A percentile compares a stretch with the other conserved stretches of the same genome.
Evolutionary conservation across 2,113 vertebrate genomes (phyloP).

Genomic region (Tyto alba): DNA sequence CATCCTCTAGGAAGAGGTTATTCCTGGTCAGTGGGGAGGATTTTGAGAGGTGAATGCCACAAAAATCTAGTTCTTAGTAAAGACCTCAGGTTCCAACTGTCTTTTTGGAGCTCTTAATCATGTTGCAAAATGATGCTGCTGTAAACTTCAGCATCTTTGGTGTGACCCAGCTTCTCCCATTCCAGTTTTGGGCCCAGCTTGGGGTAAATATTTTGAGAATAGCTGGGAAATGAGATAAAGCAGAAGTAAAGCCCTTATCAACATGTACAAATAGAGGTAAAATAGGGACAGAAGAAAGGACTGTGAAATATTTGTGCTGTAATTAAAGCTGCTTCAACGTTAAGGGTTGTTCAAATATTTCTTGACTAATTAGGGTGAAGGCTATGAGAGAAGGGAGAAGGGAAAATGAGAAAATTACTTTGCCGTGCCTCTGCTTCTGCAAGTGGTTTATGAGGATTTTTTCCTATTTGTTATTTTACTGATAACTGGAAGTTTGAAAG

Average conservation of each 20-base stretch:
- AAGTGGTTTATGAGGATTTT: background rate
- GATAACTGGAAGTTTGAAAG: background rate
- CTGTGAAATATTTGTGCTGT: background rate
- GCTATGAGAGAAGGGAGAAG: background rate
- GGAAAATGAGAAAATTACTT: background rate
- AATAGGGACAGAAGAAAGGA: background rate
- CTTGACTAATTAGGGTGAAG: background rate
- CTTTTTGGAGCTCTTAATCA: background rate
- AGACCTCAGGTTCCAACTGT: background rate
- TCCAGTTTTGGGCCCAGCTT: background rate
- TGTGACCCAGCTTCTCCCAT: background rate
- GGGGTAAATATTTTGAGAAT: background rate
- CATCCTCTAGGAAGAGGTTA: background rate
- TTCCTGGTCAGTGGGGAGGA: background rate
- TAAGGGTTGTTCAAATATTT: slow-evolving; percentile 12
- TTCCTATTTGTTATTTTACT: background rate
- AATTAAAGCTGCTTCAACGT: background rate
- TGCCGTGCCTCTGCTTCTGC: background rate
- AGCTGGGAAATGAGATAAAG: background rate
- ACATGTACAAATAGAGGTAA: background rate
- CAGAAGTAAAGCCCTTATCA: background rate
- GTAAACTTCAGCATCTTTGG: background rate
- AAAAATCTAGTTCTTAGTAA: background rate
- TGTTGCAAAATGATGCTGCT: background rate
- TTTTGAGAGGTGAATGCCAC: background rate